Evolutionary conservation across 2,888 invertebrate genomes (phyloP), one percentile per base, ranked within the genome.

Genomic region (Dryomyza anilis): DNA sequence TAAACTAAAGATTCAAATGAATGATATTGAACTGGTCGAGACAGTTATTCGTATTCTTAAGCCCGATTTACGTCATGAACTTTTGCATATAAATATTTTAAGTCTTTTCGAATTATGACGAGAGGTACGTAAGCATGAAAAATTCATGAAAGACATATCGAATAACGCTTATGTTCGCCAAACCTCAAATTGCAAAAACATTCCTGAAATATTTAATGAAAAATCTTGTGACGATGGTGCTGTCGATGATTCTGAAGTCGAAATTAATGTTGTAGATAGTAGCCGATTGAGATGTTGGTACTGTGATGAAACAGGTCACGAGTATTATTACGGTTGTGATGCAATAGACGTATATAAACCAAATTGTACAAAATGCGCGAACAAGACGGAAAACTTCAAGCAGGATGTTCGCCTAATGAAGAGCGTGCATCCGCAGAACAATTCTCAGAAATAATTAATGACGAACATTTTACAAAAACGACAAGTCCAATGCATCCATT

Each of bases 331-430:
- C 29, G 64, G 64, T 14, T 64, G 64, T 16, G 64, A 60, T 14
- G 56, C 70, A 57, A 45, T 70, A 62, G 67, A 70, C 67, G 70
- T 70, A 57, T 71, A 69, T 65, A 70, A 68, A 65, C 69, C 69
- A 58, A 65, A 65, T 57, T 69, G 68, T 67, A 63, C 61, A 63
- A 71, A 70, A 66, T 70, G 70, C 67, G 60, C 64, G 50, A 29
- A 58, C 62, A 69, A 65, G 55, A 1, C 46, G 46, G 46, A 21
- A 46, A 46, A 46, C 46, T 16, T 8, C 6, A 46, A 10, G 10
- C 10, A 3, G 46, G 46, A 46, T n/a, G n/a, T n/a, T n/a, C n/a
- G n/a, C n/a, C n/a, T n/a, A n/a, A n/a, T n/a, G n/a, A n/a, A n/a
- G n/a, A n/a, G n/a, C n/a, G n/a, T n/a, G n/a, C n/a, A n/a, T n/a